Evolutionary conservation across 2,888 invertebrate genomes (phyloP), one percentile per base, ranked within the genome.

Genomic region (Sphinx pinastri): DNA sequence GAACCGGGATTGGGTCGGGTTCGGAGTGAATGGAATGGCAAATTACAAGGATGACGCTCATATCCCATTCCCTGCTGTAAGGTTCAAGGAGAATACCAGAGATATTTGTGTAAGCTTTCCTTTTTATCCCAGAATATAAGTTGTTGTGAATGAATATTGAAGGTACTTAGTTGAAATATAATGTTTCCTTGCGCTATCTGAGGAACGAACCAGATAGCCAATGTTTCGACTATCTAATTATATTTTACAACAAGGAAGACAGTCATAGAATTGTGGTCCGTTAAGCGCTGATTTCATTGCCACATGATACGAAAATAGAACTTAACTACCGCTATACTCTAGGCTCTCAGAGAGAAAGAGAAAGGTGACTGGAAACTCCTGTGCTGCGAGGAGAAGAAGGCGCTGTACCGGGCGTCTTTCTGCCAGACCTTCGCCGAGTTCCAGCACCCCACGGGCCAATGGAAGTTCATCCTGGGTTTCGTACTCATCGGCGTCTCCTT

Each of bases 381-480:
- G 5, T 95, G 97, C 16, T 88, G 97, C n/a, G 98, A 97, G 60
- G 99, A 99, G 79, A 99, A 99, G 93, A 99, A 99, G 92, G 94
- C 95, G 0, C 89, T 99, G 60, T 99, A 99, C 94, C 96, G 99
- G 70, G 96, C 98, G 3, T 98, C 98, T 72, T 99, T 98, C 91
- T 97, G 99, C 83, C 98, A 98, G 87, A 99, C 99, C 6, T 98
- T 97, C 85, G 92, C 97, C 0, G 99, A 99, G 94, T 96, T 99
- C 88, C 93, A 96, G 71, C 96, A 97, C 0, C 96, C 97, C 4
- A 96, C 96, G 14, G 98, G 98, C 16, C 95, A 96, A 80, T 98
- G 98, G 98, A 99, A 98, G 89, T 87, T 92, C 11, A 81, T 95
- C 0, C 0, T 96, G 0, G 98, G 97, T 75, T 86, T 94, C 90